These are phyloP conservation scores for Drosophila nasuta DNA, from an alignment of 1,140 invertebrate species.

Conservation along the genomic window DNA sequence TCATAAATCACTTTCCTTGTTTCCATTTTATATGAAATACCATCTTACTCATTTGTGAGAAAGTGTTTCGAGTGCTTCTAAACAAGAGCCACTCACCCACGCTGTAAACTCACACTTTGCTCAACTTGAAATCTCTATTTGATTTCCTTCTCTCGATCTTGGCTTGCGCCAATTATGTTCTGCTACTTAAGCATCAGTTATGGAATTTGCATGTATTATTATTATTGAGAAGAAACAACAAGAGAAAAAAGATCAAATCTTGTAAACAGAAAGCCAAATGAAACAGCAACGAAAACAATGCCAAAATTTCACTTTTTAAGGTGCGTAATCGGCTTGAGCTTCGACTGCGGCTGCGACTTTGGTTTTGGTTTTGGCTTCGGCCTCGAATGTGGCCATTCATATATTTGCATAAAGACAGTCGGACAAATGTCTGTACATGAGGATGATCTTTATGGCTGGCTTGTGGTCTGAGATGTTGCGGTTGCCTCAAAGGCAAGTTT, in stretches of 20 bases:
- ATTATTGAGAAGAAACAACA: too few relatives aligned
- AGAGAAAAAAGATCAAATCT: conserved; percentile 30
- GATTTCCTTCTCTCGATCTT: background rate
- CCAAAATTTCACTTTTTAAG: conserved; percentile 80
- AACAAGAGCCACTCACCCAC: background rate
- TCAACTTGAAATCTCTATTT: background rate
- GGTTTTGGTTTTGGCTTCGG: background rate
- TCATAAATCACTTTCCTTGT: too few relatives aligned
- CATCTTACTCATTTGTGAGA: background rate
- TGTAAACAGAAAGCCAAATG: conserved; percentile 55
- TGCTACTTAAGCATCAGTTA: conserved; percentile 5
- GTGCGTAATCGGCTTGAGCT: conserved; percentile 71
- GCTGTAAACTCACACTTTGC: background rate
- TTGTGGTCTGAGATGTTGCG: conserved; percentile 24
- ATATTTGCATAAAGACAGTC: conserved; percentile 42
- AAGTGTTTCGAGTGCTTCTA: background rate
- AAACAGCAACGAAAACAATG: conserved; percentile 47
- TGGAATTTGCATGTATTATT: conserved; percentile 58
- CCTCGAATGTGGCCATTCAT: conserved; percentile 27
- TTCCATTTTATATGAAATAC: too few relatives aligned
- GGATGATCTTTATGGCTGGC: conserved; percentile 34
- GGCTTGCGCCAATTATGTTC: conserved; percentile 2
- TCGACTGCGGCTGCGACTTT: background rate
- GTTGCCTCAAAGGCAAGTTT: conserved; percentile 42
- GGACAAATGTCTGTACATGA: conserved; percentile 27